phyloP scores from a whole-genome alignment of 2,797 vertebrate genomes.

The Oreochromis mossambicus region DNA sequence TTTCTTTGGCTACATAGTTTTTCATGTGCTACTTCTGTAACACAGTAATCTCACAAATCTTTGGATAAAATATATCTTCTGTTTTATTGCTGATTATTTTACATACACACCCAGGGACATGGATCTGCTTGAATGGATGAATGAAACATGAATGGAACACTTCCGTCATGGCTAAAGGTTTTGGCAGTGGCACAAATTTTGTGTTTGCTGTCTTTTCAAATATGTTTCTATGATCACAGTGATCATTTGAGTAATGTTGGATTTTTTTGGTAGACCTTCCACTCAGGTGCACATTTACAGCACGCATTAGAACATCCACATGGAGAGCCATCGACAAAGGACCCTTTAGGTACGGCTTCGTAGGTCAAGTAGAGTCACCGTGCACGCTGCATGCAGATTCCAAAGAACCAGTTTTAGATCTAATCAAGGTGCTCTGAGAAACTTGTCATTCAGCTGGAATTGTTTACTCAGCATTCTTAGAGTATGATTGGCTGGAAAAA shows the following conservation, averaged over 20 bases:
- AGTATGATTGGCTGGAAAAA: slow-evolving; percentile 72
- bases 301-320: neutral
- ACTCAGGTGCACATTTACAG: neutral
- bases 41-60: neutral
- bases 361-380: neutral
- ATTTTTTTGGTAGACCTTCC: fast-evolving
- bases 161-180: neutral
- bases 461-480: slow-evolving; percentile 67
- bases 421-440: slow-evolving; percentile 3
- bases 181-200: neutral
- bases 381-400: neutral
- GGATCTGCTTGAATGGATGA: neutral
- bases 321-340: neutral
- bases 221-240: neutral
- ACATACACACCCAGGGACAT: neutral
- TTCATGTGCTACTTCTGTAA: neutral
- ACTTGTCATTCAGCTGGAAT: slow-evolving; percentile 70
- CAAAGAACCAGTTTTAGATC: neutral
- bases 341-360: neutral
- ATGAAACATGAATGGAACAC: neutral
- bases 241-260: neutral
- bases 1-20: neutral
- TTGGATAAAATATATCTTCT: neutral
- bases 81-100: neutral
- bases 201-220: neutral